These are phyloP conservation scores for Melanotaenia pygmaea DNA, from an alignment of 2,797 vertebrate species.

Conservation along the genomic window DNA sequence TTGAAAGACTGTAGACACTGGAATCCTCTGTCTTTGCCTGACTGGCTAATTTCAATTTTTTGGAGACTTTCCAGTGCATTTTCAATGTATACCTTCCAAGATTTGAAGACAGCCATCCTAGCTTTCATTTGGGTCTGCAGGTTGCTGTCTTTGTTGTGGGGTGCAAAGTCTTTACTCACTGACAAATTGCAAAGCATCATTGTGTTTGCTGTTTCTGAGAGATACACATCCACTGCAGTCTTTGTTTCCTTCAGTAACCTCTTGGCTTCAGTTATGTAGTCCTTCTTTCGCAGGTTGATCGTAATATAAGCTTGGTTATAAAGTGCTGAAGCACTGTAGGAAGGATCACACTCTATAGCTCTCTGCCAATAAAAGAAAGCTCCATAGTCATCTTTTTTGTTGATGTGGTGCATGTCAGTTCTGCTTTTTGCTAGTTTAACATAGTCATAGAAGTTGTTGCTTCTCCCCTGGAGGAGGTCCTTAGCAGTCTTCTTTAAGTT, in stretches of 20 bases:
- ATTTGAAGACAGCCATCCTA: constrained; percentile 19
- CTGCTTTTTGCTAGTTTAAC: constrained; percentile 11
- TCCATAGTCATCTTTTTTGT: constrained; percentile 15
- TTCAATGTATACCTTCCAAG: constrained; percentile 17
- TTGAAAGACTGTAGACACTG: constrained; percentile 20
- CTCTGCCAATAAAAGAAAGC: constrained; percentile 10
- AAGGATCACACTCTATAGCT: not conserved
- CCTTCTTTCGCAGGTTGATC: constrained; percentile 1
- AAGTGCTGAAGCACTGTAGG: constrained; percentile 28
- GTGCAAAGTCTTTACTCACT: not conserved
- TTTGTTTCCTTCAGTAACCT: not conserved
- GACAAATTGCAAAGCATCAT: constrained; percentile 18
- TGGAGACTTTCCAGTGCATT: not conserved
- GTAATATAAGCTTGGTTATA: constrained; percentile 39
- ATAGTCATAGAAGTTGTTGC: constrained; percentile 14
- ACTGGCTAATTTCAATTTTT: accelerated
- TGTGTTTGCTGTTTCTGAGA: constrained; percentile 27
- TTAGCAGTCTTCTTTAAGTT: not conserved
- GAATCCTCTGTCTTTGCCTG: not conserved
- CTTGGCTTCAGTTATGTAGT: constrained; percentile 6
- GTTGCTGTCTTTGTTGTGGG: constrained; percentile 22
- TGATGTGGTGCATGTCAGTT: constrained; percentile 8
- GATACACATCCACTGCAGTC: constrained; percentile 18
- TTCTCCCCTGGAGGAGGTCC: not conserved
- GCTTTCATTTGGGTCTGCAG: constrained; percentile 29